Percentiles rank a stretch among this genome's conserved stretches.
Conservation (phyloP, 1,140 invertebrate genomes). For the Goniozus legneri region DNA sequence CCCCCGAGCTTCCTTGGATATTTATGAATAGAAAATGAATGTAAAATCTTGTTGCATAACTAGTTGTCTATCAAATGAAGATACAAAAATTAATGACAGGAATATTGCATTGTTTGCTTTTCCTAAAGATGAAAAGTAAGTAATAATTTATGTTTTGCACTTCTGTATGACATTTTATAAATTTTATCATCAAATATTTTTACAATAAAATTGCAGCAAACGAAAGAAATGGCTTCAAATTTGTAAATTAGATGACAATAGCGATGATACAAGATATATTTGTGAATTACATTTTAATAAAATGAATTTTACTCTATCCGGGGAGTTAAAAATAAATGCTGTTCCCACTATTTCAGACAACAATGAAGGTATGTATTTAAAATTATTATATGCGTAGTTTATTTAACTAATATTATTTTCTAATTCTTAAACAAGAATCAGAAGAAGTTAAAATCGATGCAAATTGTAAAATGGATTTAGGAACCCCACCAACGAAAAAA, state of each 20-base stretch:
- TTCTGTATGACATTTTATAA: not conserved
- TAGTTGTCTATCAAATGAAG: conserved; percentile 18
- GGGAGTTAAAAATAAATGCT: conserved; percentile 16
- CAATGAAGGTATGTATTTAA: conserved; percentile 13
- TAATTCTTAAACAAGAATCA: conserved; percentile 1
- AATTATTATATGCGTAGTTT: not conserved
- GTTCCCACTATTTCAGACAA: conserved; percentile 21
- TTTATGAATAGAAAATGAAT: too few species aligned
- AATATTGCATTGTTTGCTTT: conserved; percentile 23
- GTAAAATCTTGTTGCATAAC: conserved; percentile 12
- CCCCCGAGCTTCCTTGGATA: too few species aligned
- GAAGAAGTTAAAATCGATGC: not conserved
- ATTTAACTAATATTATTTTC: not conserved
- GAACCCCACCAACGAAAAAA: not conserved
- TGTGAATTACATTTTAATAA: conserved; percentile 31
- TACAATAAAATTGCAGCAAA: conserved; percentile 15
- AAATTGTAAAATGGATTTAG: conserved; percentile 5
- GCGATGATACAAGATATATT: conserved; percentile 5
- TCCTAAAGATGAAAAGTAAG: conserved; percentile 21
- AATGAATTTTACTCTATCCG: conserved; percentile 8
- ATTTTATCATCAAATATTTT: not conserved
- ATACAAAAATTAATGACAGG: conserved; percentile 19
- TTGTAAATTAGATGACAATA: conserved; percentile 8
- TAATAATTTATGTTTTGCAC: conserved; percentile 1
- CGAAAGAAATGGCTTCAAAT: conserved; percentile 19